Evolutionary conservation across 1,140 invertebrate genomes (phyloP), one percentile per base, ranked within the genome.

Genomic region (Drosophila asahinai): DNA sequence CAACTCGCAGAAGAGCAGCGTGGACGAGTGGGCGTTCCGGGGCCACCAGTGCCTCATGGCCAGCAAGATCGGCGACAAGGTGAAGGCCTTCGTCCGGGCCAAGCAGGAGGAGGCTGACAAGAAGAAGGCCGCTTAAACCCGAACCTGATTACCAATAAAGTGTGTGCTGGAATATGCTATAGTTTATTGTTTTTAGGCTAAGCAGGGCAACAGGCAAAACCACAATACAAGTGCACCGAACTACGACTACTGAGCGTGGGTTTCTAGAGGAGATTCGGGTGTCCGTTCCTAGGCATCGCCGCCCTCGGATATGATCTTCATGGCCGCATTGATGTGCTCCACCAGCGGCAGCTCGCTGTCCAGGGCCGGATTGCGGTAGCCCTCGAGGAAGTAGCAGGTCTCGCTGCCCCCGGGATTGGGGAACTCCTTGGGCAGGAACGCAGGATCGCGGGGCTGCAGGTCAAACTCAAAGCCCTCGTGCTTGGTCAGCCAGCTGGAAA

Each of bases 401-500:
- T 97, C 97, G 33, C 95, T 94, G 54, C 96, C 95, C 83, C 96
- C 94, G 49, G 95, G 94, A 54, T 92, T 84, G 43, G 97, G 96
- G 93, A 98, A 98, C 64, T 97, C 97, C 86, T 96, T 96, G 1
- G 98, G 98, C 68, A 98, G 94, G 93, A 96, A 97, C 11, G 95
- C 95, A 48, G 95, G 95, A 75, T 96, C 94, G 64, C 98, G 94
- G 11, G 95, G 94, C 87, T 97, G 96, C 92, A 97, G 95, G 30
- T 95, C 94, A 83, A 97, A 97, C 12, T 92, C 92, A 92, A 98
- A 98, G 55, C 97, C 96, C 12, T 95, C 94, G 73, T 95, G 95
- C 91, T 96, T 94, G 82, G 95, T 94, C 62, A 98, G 94, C 93
- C 96, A 96, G 70, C 97, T 98, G 93, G 40, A 61, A 0, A n/a